Evolutionary conservation across 1,140 invertebrate species (phyloP), one percentile per base, ranked within the genome.

Genomic region (Dendroctonus ponderosae): DNA sequence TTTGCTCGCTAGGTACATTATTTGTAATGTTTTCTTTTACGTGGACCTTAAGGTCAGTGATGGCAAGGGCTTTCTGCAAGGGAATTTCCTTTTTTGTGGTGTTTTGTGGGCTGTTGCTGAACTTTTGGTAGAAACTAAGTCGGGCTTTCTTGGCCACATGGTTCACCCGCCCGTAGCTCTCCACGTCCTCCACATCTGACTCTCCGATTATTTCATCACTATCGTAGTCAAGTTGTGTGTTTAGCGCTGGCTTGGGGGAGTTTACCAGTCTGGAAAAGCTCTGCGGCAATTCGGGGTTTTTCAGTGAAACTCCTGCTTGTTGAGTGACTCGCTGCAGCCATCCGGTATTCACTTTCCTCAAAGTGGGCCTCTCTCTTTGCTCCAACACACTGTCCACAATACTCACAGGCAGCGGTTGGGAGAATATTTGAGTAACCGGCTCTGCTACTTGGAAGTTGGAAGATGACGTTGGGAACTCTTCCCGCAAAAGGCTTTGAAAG

Each of bases 171-270:
- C 11, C 52, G 61, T 26, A 48, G 11, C 14, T 50, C 71, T 26
- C 26, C 1, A 3, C 26, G 71, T 85, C 6, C 37, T 68, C 83
- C 53, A 83, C 82, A 74, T 89, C 87, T 42, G 85, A 85, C 76
- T 88, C 86, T 79, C 85, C 86, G 52, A 89, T 81, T 79, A 84
- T 84, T 74, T 90, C 87, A 64, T 78, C 77, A 74, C 71, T 75
- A 48, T 77, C 67, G 69, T 71, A 72, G 63, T 73, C 71, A 37
- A 70, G 15, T 65, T 68, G 70, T 8, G 69, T 71, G 54, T 51
- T 42, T 11, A 64, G 3, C 3, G 26, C 26, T 26, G 26, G 26
- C 3, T 26, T 26, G 3, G 26, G 26, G 26, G 26, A 26, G 26
- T 26, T 26, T 26, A 26, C 12, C 44, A 11, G 44, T 46, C 12